Conservation (phyloP, 2,888 invertebrate genomes). For the Acholoe squamosa region DNA sequence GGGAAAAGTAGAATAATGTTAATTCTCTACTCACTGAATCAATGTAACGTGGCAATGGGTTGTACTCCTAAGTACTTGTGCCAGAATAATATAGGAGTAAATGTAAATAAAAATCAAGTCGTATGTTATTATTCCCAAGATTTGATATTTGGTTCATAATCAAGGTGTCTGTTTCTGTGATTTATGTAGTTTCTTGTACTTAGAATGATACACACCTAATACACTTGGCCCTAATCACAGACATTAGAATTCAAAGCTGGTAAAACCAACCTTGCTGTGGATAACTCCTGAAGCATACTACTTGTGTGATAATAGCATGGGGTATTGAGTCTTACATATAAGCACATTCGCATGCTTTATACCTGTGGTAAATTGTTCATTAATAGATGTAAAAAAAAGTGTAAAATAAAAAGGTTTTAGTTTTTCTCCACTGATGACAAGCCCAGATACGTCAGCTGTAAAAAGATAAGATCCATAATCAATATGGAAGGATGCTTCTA, state of each 20-base stretch:
- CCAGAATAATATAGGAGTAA: neutral
- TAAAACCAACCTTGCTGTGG: too few species aligned
- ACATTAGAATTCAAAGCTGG: too few species aligned
- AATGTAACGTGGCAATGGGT: too few species aligned
- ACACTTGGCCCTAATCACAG: too few species aligned
- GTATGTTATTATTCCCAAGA: neutral
- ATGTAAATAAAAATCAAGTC: neutral
- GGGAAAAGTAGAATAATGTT: neutral
- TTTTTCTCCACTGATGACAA: neutral
- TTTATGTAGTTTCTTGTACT: slow-evolving; percentile 18
- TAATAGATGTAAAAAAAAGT: neutral
- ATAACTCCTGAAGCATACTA: neutral
- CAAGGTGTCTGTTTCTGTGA: slow-evolving; percentile 10
- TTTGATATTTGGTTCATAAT: neutral
- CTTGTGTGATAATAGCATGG: neutral
- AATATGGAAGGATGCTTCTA: too few species aligned
- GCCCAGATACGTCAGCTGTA: neutral
- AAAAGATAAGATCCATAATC: neutral
- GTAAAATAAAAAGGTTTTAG: neutral
- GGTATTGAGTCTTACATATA: neutral
- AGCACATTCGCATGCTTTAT: neutral
- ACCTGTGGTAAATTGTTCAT: neutral
- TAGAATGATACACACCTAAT: neutral
- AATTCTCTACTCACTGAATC: too few species aligned
- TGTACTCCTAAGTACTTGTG: neutral